Percentiles rank a stretch among this genome's conserved stretches.
These are phyloP conservation scores for Python bivittatus DNA, from an alignment of 2,113 vertebrate genomes.

Conservation along the genomic window DNA sequence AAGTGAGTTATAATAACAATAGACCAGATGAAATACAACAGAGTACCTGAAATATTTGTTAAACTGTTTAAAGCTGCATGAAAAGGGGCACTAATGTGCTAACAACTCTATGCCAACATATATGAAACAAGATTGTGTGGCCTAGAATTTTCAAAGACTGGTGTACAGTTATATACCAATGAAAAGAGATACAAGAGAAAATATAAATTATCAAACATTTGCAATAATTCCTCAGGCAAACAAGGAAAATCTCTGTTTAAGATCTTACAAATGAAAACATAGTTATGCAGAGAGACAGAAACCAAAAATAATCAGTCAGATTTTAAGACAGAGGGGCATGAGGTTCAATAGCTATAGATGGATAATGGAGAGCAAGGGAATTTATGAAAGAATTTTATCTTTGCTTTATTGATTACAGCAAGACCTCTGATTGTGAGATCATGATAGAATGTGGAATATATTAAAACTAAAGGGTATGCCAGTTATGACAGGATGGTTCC, in stretches of 20 bases:
- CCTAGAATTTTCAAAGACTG: not conserved
- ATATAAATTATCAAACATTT: not conserved
- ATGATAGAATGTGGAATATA: not conserved
- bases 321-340: not conserved
- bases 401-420: not conserved
- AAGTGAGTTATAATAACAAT: not conserved
- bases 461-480: too few species aligned
- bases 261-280: not conserved
- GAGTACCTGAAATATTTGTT: not conserved
- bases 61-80: not conserved
- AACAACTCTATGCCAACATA: not conserved
- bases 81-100: not conserved
- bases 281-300: not conserved
- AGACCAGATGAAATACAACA: not conserved
- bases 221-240: not conserved
- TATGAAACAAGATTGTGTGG: not conserved
- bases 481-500: not conserved
- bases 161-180: not conserved
- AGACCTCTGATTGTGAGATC: not conserved
- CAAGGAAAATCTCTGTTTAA: not conserved
- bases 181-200: not conserved
- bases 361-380: not conserved
- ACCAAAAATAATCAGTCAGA: not conserved
- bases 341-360: not conserved
- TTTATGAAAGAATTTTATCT: not conserved